Evolutionary conservation across 2,797 vertebrate species (phyloP).

Genomic region (Clarias platycephalus): DNA sequence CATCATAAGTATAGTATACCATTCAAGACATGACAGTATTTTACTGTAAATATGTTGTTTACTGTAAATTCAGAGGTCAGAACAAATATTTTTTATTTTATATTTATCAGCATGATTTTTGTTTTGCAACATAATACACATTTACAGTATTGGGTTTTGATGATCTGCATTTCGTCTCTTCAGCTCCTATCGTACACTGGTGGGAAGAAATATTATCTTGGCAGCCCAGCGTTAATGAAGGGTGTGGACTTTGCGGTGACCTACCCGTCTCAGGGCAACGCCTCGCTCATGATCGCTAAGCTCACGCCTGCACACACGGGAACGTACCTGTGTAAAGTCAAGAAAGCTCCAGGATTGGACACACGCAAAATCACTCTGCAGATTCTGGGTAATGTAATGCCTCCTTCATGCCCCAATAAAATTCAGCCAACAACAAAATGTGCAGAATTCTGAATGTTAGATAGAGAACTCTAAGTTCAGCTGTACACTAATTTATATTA

Average conservation of each 20-base stretch:
- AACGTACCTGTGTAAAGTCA: conserved; percentile 90
- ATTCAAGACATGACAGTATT: not conserved
- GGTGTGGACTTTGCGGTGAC: conserved; percentile 76
- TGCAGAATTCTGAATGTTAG: not conserved
- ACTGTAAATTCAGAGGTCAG: too few relatives aligned
- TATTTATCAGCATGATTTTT: not conserved
- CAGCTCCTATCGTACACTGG: conserved; percentile 86
- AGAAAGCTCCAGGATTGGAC: conserved; percentile 85
- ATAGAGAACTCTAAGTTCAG: not conserved
- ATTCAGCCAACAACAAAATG: not conserved
- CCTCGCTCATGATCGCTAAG: conserved; percentile 80
- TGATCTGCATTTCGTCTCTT: conserved; percentile 40
- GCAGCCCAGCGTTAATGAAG: conserved; percentile 64
- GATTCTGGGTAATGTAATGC: conserved; percentile 77
- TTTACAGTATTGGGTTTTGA: not conserved
- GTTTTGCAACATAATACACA: not conserved
- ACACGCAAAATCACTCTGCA: conserved; percentile 78
- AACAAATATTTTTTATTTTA: too few relatives aligned
- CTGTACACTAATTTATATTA: not conserved
- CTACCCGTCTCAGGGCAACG: conserved; percentile 82
- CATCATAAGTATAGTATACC: not conserved
- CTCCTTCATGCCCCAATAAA: too few relatives aligned
- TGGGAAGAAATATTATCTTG: conserved; percentile 73
- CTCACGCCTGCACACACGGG: conserved; percentile 75
- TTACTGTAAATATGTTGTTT: not conserved